Evolutionary conservation across 64 coral and sea anemone species (phyloP), one percentile per base, ranked within the genome.

Genomic region (Platygyra sinensis): DNA sequence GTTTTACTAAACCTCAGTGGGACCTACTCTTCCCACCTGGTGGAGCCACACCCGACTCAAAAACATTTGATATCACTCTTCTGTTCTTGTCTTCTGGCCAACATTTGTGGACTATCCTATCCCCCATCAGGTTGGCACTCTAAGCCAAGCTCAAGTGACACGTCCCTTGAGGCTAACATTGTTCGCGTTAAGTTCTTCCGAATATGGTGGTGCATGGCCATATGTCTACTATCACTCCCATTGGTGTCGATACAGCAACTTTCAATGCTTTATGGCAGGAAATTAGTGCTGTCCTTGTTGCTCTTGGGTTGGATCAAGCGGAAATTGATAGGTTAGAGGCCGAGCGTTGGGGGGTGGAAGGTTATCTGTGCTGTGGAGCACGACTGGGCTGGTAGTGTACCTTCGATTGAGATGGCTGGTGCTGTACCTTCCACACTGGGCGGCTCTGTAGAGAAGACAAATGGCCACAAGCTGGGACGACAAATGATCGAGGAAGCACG

Each of bases 251-350:
- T 31, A 39, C 65, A 50, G 19, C 22, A 61, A 52, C 79, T n/a
- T 90, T 90, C 60, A 20, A 67, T 67, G 12, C 49, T 27, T 46
- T 2, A 0, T 90, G 88, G 88, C 31, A 82, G 52, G 51, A 72
- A 22, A 90, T 82, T 22, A 57, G 76, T 13, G 17, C 0, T 18
- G n/a, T n/a, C n/a, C n/a, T n/a, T n/a, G n/a, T n/a, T n/a, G n/a
- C n/a, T n/a, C n/a, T n/a, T n/a, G n/a, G 88, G 24, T 60, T 74
- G 65, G 63, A 90, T 12, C 54, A 15, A 4, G 67, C 49, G 17
- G 78, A 82, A 22, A 73, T 90, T 14, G 14, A 30, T 7, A n/a
- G 20, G 7, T 55, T 90, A 13, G 52, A 82, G 50, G 42, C 36
- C 0, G 46, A 64, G 81, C 88, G 64, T 31, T 82, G 79, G 3